phyloP scores from a whole-genome alignment of 2,797 vertebrate species.

The Poecilia wingei region DNA sequence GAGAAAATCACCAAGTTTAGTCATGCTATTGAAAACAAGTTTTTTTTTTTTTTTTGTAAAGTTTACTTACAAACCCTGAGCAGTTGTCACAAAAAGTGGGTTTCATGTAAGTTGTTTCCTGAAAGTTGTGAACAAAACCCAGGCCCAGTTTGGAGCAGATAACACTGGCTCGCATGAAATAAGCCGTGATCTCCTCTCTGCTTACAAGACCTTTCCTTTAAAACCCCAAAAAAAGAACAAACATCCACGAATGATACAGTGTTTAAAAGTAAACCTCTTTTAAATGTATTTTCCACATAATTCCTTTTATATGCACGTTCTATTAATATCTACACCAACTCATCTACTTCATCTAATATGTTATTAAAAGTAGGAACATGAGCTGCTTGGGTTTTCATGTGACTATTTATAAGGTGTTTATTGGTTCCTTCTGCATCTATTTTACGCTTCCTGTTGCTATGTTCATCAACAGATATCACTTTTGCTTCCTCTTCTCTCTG shows the following conservation, averaged over 20 bases:
- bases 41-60: not conserved
- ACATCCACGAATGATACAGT: not conserved
- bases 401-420: slow-evolving; percentile 15
- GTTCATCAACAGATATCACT: slow-evolving; percentile 54
- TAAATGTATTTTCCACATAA: not conserved
- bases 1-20: not conserved
- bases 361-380: slow-evolving; percentile 2
- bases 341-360: not conserved
- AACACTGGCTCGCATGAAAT: slow-evolving; percentile 95
- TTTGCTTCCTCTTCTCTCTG: slow-evolving; percentile 58
- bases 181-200: slow-evolving; percentile 94
- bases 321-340: slow-evolving; percentile 11
- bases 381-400: slow-evolving; percentile 7
- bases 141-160: slow-evolving; percentile 95
- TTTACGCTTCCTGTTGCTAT: slow-evolving; percentile 68
- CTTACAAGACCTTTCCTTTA: slow-evolving; percentile 92
- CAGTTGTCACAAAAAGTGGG: slow-evolving; percentile 98
- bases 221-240: slow-evolving; percentile 23
- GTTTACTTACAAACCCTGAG: slow-evolving; percentile 92
- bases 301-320: rapidly evolving
- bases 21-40: not conserved
- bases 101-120: slow-evolving; percentile 95
- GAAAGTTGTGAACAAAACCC: slow-evolving; percentile 95
- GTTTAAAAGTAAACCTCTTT: not conserved
- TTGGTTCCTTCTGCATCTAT: slow-evolving; percentile 54